These are phyloP conservation scores for Sebastes glaucus DNA, from an alignment of 2,797 vertebrate genomes.

Conservation along the genomic window DNA sequence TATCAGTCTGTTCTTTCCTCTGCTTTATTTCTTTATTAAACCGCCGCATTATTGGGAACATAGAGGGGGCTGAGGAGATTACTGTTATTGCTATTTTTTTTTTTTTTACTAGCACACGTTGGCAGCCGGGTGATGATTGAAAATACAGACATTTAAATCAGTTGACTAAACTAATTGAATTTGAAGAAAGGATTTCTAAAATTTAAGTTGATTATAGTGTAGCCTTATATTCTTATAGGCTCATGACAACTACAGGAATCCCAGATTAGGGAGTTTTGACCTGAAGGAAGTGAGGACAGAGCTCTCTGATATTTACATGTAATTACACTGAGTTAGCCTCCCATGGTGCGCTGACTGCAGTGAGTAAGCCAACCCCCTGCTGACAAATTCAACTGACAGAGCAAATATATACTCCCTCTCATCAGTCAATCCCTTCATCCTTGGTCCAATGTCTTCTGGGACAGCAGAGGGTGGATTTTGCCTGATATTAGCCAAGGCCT, in stretches of 20 bases:
- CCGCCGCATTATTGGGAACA: conserved; percentile 13
- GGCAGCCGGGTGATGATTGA: background rate
- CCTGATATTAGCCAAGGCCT: conserved; percentile 66
- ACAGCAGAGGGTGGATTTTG: conserved; percentile 66
- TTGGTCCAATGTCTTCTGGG: conserved; percentile 65
- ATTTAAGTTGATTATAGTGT: background rate
- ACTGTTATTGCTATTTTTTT: background rate
- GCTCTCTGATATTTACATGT: conserved; percentile 54
- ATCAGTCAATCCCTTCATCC: conserved; percentile 74
- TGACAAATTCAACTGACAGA: conserved; percentile 69
- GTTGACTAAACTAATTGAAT: background rate
- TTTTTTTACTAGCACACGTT: background rate
- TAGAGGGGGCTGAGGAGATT: conserved; percentile 1
- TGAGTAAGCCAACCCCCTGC: conserved; percentile 53
- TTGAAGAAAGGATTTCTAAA: background rate
- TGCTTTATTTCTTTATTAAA: conserved; percentile 37
- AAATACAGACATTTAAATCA: background rate
- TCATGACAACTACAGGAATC: conserved; percentile 7
- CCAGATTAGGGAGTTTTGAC: background rate
- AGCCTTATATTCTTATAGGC: background rate
- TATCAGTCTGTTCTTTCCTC: conserved; percentile 29
- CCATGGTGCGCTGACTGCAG: conserved; percentile 26
- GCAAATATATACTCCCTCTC: conserved; percentile 71
- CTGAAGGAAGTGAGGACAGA: conserved; percentile 21
- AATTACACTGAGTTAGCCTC: conserved; percentile 59